Percentiles rank a stretch among this genome's conserved stretches.
phyloP scores from a whole-genome alignment of 2,888 invertebrate genomes.

The Cyclophora albipunctata region DNA sequence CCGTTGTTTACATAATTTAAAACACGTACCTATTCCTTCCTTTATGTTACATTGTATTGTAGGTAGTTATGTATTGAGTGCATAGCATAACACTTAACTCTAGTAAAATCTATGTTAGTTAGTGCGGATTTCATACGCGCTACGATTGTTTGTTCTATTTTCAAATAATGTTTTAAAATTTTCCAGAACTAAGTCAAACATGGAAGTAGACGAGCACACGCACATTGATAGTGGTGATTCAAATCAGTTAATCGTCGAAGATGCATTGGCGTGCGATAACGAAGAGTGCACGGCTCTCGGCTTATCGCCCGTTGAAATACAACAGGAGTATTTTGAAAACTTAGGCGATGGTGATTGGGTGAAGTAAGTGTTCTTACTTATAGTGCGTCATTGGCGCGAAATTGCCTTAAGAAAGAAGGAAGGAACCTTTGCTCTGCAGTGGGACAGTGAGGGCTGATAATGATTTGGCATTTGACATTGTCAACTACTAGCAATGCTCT shows the following conservation, averaged over 20 bases:
- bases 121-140: no score
- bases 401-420: not conserved
- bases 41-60: no score
- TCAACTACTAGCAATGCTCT: no score
- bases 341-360: conserved; percentile 74
- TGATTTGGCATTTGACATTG: no score
- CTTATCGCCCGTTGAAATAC: conserved; percentile 58
- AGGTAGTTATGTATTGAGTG: no score
- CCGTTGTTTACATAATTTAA: no score
- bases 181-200: conserved; percentile 33
- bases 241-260: conserved; percentile 9
- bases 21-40: no score
- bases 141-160: not conserved
- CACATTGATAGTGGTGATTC: conserved; percentile 3
- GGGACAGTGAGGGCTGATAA: no score
- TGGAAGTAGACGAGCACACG: conserved; percentile 12
- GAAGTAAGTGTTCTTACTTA: conserved; percentile 46
- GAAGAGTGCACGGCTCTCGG: conserved; percentile 16
- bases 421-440: no score
- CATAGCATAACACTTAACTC: no score
- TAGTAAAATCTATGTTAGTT: no score
- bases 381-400: not conserved
- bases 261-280: conserved; percentile 7
- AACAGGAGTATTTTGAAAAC: conserved; percentile 75
- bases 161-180: conserved; percentile 30